These are phyloP conservation scores for Platalea minor DNA, from an alignment of 2,797 vertebrate genomes.

Conservation along the genomic window DNA sequence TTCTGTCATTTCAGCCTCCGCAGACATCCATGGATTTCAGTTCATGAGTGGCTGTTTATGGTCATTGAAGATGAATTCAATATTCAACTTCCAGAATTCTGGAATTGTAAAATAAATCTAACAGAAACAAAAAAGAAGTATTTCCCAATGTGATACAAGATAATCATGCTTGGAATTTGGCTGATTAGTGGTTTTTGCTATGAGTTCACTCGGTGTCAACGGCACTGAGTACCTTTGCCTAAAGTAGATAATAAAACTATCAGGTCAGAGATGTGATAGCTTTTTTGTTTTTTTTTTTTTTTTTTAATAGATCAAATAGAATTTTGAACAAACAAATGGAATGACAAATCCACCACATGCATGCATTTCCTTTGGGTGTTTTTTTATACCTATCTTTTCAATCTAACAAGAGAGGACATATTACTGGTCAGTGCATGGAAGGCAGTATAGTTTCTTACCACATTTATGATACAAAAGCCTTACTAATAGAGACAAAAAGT, in stretches of 20 bases:
- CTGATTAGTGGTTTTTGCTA: background rate
- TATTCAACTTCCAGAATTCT: background rate
- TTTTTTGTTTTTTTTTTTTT: background rate
- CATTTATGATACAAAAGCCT: background rate
- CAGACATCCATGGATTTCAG: background rate
- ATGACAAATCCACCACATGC: background rate
- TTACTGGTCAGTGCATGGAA: background rate
- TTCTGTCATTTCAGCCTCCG: background rate
- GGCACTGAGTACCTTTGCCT: background rate
- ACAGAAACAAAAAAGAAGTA: background rate
- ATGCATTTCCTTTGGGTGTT: background rate
- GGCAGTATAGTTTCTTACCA: background rate
- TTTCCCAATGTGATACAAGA: background rate
- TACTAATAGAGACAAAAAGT: fast-evolving
- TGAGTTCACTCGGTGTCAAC: background rate
- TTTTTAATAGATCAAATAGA: background rate
- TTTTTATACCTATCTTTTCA: background rate
- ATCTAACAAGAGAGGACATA: background rate
- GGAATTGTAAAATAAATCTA: background rate
- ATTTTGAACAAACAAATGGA: background rate
- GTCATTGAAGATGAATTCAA: background rate
- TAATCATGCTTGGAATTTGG: background rate
- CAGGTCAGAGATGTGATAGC: background rate
- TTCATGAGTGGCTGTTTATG: background rate
- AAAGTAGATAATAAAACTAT: background rate